Conservation (phyloP, 2,888 invertebrate genomes). For the Heliconius erato region DNA sequence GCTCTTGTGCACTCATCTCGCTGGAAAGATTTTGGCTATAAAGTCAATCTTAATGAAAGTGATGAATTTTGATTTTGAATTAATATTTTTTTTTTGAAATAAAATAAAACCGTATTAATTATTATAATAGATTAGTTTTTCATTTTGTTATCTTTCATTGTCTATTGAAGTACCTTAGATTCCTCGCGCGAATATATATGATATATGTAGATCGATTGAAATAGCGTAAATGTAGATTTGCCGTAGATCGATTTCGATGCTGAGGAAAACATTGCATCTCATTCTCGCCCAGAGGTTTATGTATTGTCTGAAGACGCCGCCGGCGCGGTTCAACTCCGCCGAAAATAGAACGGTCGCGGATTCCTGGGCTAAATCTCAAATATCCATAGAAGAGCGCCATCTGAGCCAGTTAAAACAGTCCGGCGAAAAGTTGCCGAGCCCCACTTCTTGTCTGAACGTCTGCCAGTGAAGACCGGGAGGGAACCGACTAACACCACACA, state of each 20-base stretch:
- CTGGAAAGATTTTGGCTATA: conserved; percentile 72
- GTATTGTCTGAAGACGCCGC: conserved; percentile 66
- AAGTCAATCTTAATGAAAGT: conserved; percentile 51
- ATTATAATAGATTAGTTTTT: neutral
- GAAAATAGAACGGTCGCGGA: conserved; percentile 85
- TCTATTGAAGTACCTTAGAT: conserved; percentile 63
- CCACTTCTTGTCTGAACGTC: conserved; percentile 92
- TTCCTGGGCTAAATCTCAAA: conserved; percentile 88
- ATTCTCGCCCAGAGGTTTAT: conserved; percentile 62
- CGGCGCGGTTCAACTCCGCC: conserved; percentile 74
- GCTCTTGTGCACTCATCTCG: conserved; percentile 70
- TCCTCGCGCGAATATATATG: conserved; percentile 59
- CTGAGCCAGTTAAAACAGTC: conserved; percentile 91
- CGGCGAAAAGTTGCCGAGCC: conserved; percentile 88
- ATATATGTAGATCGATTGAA: conserved; percentile 77
- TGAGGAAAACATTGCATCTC: conserved; percentile 69
- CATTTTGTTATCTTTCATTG: conserved; percentile 36
- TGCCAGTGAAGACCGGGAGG: conserved; percentile 90
- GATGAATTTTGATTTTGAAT: conserved; percentile 41
- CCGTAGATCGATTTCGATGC: conserved; percentile 56
- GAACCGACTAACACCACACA: conserved; percentile 88
- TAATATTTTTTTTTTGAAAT: conserved; percentile 8
- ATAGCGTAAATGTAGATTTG: conserved; percentile 84
- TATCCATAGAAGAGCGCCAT: conserved; percentile 89
- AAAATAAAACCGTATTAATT: conserved; percentile 15